Evolutionary conservation across 2,797 vertebrate genomes (phyloP).

Genomic region (Toxotes lorentzi): DNA sequence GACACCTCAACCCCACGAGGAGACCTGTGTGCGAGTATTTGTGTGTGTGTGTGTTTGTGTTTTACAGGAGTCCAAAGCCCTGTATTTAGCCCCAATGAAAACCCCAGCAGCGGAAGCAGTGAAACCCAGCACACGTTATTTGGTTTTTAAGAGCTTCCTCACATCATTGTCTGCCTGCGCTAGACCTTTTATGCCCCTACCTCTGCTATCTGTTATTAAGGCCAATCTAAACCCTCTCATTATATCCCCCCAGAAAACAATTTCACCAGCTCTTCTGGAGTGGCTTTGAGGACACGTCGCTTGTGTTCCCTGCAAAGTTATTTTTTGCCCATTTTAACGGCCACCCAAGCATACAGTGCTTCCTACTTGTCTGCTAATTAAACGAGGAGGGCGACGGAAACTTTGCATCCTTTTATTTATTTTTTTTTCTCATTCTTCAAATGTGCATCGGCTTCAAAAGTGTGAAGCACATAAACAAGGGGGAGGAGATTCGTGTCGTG

Average conservation of each 20-base stretch:
- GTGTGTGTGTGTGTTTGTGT: constrained; percentile 68
- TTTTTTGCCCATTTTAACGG: constrained; percentile 77
- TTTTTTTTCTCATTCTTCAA: constrained; percentile 58
- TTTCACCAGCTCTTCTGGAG: constrained; percentile 70
- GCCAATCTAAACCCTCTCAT: constrained; percentile 82
- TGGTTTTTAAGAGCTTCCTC: constrained; percentile 84
- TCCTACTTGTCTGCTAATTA: constrained; percentile 82
- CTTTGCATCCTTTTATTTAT: constrained; percentile 76
- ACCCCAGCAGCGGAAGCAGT: constrained; percentile 80
- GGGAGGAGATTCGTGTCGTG: constrained; percentile 27
- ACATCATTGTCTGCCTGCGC: constrained; percentile 82
- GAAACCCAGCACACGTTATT: constrained; percentile 82
- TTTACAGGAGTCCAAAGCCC: constrained; percentile 80
- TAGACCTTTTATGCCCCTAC: constrained; percentile 80
- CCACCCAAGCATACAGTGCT: constrained; percentile 80
- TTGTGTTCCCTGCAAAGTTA: constrained; percentile 70
- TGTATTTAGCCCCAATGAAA: constrained; percentile 85
- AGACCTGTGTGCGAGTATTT: constrained; percentile 65
- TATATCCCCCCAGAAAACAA: constrained; percentile 76
- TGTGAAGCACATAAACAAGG: constrained; percentile 64
- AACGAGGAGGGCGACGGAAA: constrained; percentile 75
- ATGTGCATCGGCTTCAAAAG: constrained; percentile 63
- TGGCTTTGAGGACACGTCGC: constrained; percentile 74
- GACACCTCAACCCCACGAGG: constrained; percentile 66
- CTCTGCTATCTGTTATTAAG: constrained; percentile 86